Conservation (phyloP, 2,797 vertebrate genomes). For the Emys orbicularis region DNA sequence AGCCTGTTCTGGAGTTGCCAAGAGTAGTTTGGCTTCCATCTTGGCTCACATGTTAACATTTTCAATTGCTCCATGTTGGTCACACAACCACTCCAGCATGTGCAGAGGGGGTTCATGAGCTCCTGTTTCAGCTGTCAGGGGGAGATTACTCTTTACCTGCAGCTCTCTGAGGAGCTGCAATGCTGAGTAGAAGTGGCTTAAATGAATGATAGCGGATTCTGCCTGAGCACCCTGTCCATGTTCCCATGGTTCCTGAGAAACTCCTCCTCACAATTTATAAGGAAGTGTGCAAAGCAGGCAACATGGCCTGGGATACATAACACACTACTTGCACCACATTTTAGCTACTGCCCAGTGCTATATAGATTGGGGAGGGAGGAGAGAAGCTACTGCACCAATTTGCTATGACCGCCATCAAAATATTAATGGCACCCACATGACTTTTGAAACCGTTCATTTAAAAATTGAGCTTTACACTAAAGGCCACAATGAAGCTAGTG, state of each 20-base stretch:
- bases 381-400: neutral
- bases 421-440: neutral
- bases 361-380: neutral
- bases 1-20: neutral
- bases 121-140: neutral
- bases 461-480: neutral
- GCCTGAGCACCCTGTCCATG: too few relatives aligned
- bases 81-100: neutral
- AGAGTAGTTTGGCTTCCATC: neutral
- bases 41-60: neutral
- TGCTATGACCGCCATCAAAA: neutral
- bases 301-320: too few relatives aligned
- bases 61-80: neutral
- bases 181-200: neutral
- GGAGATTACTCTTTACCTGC: neutral
- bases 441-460: neutral
- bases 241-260: neutral
- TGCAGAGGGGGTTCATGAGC: neutral
- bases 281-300: neutral
- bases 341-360: neutral
- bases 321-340: neutral
- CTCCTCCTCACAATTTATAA: fast-evolving
- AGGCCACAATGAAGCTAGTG: neutral
- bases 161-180: neutral
- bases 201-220: neutral